Conservation (phyloP, 2,113 vertebrate species). For the Neotoma lepida region DNA sequence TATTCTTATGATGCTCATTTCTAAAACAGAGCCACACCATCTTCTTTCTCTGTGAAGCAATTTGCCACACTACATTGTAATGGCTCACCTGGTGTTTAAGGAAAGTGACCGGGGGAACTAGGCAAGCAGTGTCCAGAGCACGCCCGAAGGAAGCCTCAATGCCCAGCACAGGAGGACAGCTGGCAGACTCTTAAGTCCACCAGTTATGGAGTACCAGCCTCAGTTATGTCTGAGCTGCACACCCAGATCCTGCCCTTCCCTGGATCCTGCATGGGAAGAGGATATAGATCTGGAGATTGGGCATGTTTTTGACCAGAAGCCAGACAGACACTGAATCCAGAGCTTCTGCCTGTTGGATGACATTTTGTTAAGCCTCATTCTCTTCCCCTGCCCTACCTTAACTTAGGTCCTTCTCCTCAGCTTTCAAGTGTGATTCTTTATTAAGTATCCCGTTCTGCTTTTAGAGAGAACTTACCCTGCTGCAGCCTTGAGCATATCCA, state of each 20-base stretch:
- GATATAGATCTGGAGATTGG: neutral
- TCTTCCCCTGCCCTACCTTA: neutral
- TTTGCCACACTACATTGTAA: slow-evolving; percentile 3
- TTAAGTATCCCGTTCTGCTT: slow-evolving; percentile 17
- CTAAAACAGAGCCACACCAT: neutral
- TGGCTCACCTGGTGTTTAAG: neutral
- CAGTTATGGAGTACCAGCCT: neutral
- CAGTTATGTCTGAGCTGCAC: neutral
- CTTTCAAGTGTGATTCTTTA: neutral
- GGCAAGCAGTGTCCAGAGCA: neutral
- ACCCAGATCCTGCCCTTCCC: neutral
- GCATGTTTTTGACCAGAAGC: neutral
- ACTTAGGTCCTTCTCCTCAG: neutral
- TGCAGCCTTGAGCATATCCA: neutral
- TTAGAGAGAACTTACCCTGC: neutral
- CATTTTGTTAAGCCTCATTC: neutral
- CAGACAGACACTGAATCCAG: neutral
- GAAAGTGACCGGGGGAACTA: neutral
- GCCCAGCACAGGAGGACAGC: too few species aligned
- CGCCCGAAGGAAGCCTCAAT: neutral
- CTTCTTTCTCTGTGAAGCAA: neutral
- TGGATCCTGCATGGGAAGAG: neutral
- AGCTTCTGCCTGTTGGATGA: neutral
- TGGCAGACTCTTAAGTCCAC: neutral
- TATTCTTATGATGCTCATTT: slow-evolving; percentile 19